Conservation (phyloP, 2,113 vertebrate genomes). For the Saguinus midas region DNA sequence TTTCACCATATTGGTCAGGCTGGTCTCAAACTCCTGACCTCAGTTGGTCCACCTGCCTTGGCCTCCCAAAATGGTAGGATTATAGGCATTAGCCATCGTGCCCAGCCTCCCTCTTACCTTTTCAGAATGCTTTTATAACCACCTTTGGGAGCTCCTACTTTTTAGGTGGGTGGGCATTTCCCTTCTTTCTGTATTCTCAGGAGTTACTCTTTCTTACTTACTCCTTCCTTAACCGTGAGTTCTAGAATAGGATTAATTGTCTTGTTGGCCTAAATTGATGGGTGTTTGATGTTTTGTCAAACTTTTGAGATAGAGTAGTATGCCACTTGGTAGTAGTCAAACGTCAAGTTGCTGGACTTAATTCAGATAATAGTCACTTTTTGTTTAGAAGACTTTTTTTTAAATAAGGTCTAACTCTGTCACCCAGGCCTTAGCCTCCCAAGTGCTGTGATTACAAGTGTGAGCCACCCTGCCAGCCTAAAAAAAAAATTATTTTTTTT, state of each 20-base stretch:
- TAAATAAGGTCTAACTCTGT: no score
- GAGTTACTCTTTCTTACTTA: background rate
- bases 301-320: background rate
- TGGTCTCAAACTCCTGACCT: no score
- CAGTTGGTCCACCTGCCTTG: no score
- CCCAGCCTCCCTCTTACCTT: background rate
- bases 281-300: background rate
- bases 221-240: background rate
- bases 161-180: constrained; percentile 44
- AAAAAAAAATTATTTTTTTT: no score
- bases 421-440: no score
- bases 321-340: background rate
- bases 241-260: constrained; percentile 18
- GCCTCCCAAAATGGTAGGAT: no score
- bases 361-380: constrained; percentile 52
- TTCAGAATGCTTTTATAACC: constrained; percentile 5
- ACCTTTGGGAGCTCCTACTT: constrained; percentile 28
- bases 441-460: no score
- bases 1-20: no score
- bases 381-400: background rate
- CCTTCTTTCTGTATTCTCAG: constrained; percentile 29
- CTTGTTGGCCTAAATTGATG: background rate
- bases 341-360: constrained; percentile 4
- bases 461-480: no score
- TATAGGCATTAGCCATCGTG: no score